Base-by-base conservation (phyloP, 2,113 vertebrate genomes). In the Siphamia tubifer region DNA sequence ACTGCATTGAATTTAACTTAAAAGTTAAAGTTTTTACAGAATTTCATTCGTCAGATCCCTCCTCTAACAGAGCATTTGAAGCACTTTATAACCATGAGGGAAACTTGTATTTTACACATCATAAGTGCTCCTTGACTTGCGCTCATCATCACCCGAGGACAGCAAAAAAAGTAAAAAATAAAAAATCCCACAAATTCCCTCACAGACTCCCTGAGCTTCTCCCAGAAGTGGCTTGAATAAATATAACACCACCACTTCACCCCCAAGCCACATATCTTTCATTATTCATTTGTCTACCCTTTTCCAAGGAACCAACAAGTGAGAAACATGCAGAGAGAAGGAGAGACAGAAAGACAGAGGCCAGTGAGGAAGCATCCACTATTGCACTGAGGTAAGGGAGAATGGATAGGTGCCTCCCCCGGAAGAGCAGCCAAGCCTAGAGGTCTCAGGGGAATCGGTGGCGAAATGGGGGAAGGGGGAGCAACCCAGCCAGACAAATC, bases 401-500 rank as follows among this genome's bases (percentile, higher is more conserved):
- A 67, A 52, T 4, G 39, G 73, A 80, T 67, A 73, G 53, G 56
- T 84, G 57, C 66, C 54, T 74, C 66, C 71, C 49, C 64, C 30
- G 21, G 49, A 67, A 71, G 56, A 83, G 58, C 36, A 53, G 54
- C 56, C 52, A 27, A 43, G 57, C 40, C 55, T 75, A 8, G 1
- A 47, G 65, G 61, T 83, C 86, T 76, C 77, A 25, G 35, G 68
- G 71, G 81, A 53, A 47, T 70, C 64, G 10, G 54, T 30, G 61
- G 61, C 35, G 63, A 64, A 73, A 82, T 53, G 79, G 34, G 38
- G 39, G 60, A 65, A 79, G 74, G 77, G 27, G 12, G 42, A 52
- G 49, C 61, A 75, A 68, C 57, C 53, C 32, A 56, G 74, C 63
- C 57, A 83, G 84, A 89, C 73, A 91, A 89, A 85, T 91, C 89